Base-by-base conservation (phyloP, 2,797 vertebrate genomes). In the Protonibea diacanthus region DNA sequence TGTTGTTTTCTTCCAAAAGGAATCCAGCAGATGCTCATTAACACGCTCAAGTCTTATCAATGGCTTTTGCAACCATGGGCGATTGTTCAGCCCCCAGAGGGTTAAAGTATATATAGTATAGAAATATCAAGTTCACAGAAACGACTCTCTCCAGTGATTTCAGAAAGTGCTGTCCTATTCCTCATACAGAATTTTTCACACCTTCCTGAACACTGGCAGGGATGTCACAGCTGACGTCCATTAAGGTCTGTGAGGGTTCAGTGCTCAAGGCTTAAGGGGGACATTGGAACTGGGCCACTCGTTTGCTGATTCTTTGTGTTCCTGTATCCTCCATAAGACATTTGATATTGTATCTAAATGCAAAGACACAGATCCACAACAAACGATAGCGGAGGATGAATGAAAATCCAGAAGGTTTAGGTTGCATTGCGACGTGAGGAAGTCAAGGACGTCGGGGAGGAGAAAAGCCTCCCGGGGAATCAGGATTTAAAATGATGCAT, bases 321-420 rank as follows among this genome's bases (percentile, higher is more conserved):
- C 9, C 17, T 18, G n/a, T 52, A 29, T 44, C 57, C 38, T 29
- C 38, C 15, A 11, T 15, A 27, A 27, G 33, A 71, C 49, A 25
- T 61, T 13, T 45, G 47, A 63, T 60, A 27, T 7, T 15, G 4
- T 18, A 52, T 48, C 9, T 17, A 49, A 59, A 53, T 2, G 40
- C 58, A 58, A 71, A 71, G 29, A 76, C n/a, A 51, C 40, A 18
- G 23, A 63, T 40, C 3, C 62, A 1, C 62, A 58, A 60, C 48
- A 80, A 68, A 59, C n/a, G 11, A 44, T 33, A 13, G 3, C 10
- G 15, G 59, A 20, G 18, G 18, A 44, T 5, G 40, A 52, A 66
- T 14, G 51, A 38, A 68, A 76, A 66, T 51, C 53, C 73, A 3
- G n/a, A 21, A n/a, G 60, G 55, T 80, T 66, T 65, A 69, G 48